A percentile compares a stretch with the other conserved stretches of the same genome.
Conservation (phyloP, 53 echinoderm and acorn worm genomes). For the Temnopleurus reevesii region DNA sequence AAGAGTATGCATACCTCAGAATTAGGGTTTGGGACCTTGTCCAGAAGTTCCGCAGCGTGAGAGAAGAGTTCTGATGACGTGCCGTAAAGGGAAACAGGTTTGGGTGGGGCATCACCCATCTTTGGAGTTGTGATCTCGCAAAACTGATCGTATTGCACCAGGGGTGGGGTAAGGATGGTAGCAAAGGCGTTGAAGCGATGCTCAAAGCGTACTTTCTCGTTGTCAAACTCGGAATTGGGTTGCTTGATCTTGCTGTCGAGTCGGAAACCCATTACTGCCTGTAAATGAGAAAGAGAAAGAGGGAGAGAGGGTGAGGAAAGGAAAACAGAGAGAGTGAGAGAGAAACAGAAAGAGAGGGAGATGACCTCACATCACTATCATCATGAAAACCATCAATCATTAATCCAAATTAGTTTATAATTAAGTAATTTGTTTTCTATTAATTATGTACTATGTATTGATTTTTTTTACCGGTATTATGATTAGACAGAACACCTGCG, state of each 20-base stretch:
- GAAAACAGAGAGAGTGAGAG: neutral
- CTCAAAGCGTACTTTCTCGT: constrained; percentile 89
- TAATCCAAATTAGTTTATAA: no score
- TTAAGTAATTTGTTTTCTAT: no score
- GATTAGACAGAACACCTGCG: no score
- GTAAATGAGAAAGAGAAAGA: neutral
- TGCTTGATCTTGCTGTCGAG: constrained; percentile 79
- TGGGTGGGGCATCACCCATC: constrained; percentile 69
- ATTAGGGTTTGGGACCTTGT: constrained; percentile 72
- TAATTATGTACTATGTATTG: no score
- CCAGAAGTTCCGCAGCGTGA: constrained; percentile 74
- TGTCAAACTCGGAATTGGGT: constrained; percentile 93
- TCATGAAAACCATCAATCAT: no score
- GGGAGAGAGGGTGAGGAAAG: neutral
- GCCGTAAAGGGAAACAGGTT: constrained; percentile 68
- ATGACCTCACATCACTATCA: no score
- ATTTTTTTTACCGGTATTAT: no score
- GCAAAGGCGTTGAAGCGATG: constrained; percentile 89
- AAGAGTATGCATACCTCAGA: constrained; percentile 79
- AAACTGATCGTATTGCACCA: constrained; percentile 97
- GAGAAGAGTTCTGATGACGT: constrained; percentile 85
- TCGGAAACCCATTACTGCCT: constrained; percentile 91
- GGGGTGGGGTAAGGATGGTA: constrained; percentile 81
- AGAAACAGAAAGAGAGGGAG: no score
- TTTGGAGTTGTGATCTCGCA: constrained; percentile 80